phyloP scores from a whole-genome alignment of 2,888 invertebrate genomes.

The Hermaeophaga mercurialis region DNA sequence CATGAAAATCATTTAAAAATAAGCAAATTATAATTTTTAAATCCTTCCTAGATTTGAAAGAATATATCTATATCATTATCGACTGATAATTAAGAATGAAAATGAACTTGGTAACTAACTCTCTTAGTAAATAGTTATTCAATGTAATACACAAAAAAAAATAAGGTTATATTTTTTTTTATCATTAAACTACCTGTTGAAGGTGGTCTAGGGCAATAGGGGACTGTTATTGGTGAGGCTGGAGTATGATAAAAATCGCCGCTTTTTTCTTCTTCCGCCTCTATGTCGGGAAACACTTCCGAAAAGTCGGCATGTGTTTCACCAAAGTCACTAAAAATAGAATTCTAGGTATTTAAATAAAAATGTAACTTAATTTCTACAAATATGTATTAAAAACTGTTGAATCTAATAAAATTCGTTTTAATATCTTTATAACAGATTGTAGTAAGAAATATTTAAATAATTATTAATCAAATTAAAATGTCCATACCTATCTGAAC shows the following conservation, averaged over 20 bases:
- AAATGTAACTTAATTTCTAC: no score
- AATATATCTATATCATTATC: no score
- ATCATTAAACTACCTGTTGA: constrained; percentile 68
- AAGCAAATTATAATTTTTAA: no score
- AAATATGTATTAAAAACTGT: no score
- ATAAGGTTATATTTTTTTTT: no score
- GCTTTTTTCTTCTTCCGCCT: constrained; percentile 54
- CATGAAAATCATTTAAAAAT: no score
- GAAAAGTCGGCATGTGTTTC: constrained; percentile 71
- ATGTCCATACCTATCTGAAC: constrained; percentile 78
- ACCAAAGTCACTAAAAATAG: constrained; percentile 57
- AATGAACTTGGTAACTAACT: no score
- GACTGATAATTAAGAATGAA: no score
- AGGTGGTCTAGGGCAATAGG: constrained; percentile 74
- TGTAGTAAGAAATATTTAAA: constrained; percentile 24
- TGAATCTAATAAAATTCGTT: constrained; percentile 10
- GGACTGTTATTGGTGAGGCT: constrained; percentile 76
- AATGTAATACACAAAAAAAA: neutral
- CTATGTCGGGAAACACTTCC: constrained; percentile 61
- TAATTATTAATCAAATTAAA: constrained; percentile 4
- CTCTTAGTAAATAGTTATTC: no score
- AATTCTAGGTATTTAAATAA: neutral
- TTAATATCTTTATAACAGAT: no score
- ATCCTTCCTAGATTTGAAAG: no score
- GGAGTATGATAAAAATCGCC: constrained; percentile 65